Evolutionary conservation across 1,140 invertebrate genomes (phyloP), one percentile per base, ranked within the genome.

Genomic region (Medauroidea extradentata): DNA sequence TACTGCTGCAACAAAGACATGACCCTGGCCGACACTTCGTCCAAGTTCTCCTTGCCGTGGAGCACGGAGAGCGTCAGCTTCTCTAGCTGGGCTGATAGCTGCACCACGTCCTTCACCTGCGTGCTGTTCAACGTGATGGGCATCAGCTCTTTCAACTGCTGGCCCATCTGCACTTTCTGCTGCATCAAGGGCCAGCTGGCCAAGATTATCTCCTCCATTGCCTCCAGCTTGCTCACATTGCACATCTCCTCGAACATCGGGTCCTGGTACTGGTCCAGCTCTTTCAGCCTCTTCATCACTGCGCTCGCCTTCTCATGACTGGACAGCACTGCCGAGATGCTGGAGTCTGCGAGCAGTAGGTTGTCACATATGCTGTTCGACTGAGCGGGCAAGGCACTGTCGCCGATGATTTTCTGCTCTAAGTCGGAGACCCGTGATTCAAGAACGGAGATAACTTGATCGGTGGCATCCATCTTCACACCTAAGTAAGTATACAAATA

Each of bases 211-310:
- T 54, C 53, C 34, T 19, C 3, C 24, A 18, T 39, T n/a, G 38
- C 53, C 38, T 34, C 38, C 38, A 54, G 16, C 16, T 54, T 11
- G 2, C 38, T 2, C 18, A 13, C 2, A 11, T 11, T 11, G 29
- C 29, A 34, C 34, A 3, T 43, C 24, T 54, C 53, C 42, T 54
- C 53, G 38, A 19, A 25, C 21, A 25, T 19, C 25, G 53, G 53
- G 16, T 54, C 53, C 8, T 24, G 53, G 3, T 18, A 19, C 42
- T 16, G 25, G 16, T 54, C 53, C 13, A 54, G 34, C 9, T 54
- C 34, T 2, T 23, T n/a, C 53, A 54, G 18, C 23, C 53, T 39
- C 16, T 13, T 7, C 21, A 42, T 25, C 11, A 54, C 24, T 11
- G 21, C 23, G 9, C 16, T 1, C 8, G 4, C n/a, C 5, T 11